Conservation (phyloP, 1,140 invertebrate genomes). For the Lucilia cuprina region DNA sequence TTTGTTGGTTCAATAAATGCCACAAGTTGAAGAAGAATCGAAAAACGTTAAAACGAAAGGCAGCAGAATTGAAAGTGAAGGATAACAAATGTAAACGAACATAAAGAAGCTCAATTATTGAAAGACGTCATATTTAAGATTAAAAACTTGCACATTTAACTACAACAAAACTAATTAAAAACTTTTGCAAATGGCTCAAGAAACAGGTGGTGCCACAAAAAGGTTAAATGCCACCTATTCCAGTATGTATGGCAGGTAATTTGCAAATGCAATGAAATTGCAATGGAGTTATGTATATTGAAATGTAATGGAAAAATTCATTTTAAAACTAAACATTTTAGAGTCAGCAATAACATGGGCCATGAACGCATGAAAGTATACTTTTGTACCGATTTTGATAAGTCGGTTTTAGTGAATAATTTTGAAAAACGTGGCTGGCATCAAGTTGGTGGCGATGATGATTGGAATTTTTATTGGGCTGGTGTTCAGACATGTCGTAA, state of each 20-base stretch:
- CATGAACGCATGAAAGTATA: slow-evolving; percentile 65
- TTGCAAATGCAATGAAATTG: neutral
- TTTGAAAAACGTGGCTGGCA: slow-evolving; percentile 93
- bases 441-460: slow-evolving; percentile 89
- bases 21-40: neutral
- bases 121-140: neutral
- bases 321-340: neutral
- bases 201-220: neutral
- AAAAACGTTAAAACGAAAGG: neutral
- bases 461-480: slow-evolving; percentile 98
- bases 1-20: slow-evolving; percentile 3
- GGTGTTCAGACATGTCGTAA: slow-evolving; percentile 87
- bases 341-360: slow-evolving; percentile 29
- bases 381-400: slow-evolving; percentile 93
- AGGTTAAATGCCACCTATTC: slow-evolving; percentile 23
- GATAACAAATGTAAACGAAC: neutral
- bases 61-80: neutral
- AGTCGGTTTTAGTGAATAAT: slow-evolving; percentile 92
- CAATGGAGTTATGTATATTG: neutral
- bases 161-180: neutral
- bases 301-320: neutral
- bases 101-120: neutral
- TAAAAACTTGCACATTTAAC: neutral
- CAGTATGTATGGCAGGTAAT: slow-evolving; percentile 38
- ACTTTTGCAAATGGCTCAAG: neutral